phyloP scores from a whole-genome alignment of 2,888 invertebrate species.

The Syrista parreyssii region DNA sequence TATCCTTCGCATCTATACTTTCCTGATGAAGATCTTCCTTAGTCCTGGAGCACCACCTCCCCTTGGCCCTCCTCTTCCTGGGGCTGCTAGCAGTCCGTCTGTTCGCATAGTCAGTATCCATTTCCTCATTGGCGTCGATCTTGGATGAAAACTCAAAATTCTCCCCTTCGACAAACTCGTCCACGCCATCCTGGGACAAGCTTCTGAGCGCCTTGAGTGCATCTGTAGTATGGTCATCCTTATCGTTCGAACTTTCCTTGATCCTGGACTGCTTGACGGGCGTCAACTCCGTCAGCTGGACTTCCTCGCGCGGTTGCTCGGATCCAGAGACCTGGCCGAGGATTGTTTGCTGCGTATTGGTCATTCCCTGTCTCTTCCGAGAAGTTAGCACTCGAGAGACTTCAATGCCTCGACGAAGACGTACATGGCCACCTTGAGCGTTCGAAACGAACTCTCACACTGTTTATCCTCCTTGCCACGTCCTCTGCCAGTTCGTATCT shows the following conservation, averaged over 20 bases:
- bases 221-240: conserved; percentile 49
- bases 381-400: conserved; percentile 31
- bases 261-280: conserved; percentile 60
- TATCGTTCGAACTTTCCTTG: conserved; percentile 36
- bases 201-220: conserved; percentile 57
- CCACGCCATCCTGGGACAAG: conserved; percentile 41
- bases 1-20: neutral
- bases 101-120: neutral
- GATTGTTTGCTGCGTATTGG: conserved; percentile 42
- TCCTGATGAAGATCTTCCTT: conserved; percentile 12
- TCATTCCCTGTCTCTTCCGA: conserved; percentile 28
- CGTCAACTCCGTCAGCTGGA: conserved; percentile 58
- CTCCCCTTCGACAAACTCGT: conserved; percentile 27
- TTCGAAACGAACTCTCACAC: neutral
- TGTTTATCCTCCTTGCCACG: neutral
- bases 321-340: conserved; percentile 33
- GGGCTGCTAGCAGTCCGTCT: neutral
- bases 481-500: neutral
- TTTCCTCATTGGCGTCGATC: neutral
- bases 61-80: conserved; percentile 6
- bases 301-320: conserved; percentile 50
- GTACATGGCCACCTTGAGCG: neutral
- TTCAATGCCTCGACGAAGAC: conserved; percentile 37
- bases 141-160: neutral
- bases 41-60: conserved; percentile 18